These are phyloP conservation scores for Pyralis farinalis DNA, from an alignment of 2,888 invertebrate genomes.

Conservation along the genomic window DNA sequence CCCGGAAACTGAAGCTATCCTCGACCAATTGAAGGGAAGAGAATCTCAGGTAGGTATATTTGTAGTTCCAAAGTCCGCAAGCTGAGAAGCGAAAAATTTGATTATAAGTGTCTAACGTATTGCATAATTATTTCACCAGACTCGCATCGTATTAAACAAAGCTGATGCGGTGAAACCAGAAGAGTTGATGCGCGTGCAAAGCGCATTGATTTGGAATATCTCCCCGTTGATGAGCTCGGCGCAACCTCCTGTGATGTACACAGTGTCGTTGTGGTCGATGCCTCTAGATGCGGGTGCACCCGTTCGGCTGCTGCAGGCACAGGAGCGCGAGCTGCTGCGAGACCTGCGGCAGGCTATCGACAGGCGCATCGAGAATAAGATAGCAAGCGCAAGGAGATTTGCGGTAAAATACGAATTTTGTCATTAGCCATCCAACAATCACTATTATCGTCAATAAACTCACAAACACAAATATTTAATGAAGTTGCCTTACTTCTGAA, in stretches of 20 bases:
- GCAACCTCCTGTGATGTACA: slow-evolving; percentile 96
- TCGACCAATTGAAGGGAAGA: slow-evolving; percentile 96
- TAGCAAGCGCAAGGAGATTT: slow-evolving; percentile 95
- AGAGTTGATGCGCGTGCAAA: slow-evolving; percentile 95
- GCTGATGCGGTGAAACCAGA: slow-evolving; percentile 96
- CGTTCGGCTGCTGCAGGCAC: slow-evolving; percentile 89
- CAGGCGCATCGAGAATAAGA: slow-evolving; percentile 95
- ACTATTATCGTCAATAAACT: too few relatives aligned
- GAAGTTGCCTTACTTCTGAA: too few relatives aligned
- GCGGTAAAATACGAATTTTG: slow-evolving; percentile 87
- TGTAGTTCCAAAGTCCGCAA: slow-evolving; percentile 4
- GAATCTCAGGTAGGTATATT: slow-evolving; percentile 89
- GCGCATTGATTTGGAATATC: slow-evolving; percentile 97
- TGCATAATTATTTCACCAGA: slow-evolving; percentile 66
- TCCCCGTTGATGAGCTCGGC: slow-evolving; percentile 97
- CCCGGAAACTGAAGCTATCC: slow-evolving; percentile 95
- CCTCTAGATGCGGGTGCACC: slow-evolving; percentile 92
- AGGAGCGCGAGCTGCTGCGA: slow-evolving; percentile 92
- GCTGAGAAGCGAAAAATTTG: too few relatives aligned
- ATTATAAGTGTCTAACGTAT: too few relatives aligned
- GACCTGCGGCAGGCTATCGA: slow-evolving; percentile 93
- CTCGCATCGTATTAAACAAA: slow-evolving; percentile 96
- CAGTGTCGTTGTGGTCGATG: slow-evolving; percentile 92
- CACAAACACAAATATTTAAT: too few relatives aligned
- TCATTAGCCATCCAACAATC: too few relatives aligned